Evolutionary conservation across 2,113 vertebrate genomes (phyloP).

Genomic region (Artemisiospiza belli): DNA sequence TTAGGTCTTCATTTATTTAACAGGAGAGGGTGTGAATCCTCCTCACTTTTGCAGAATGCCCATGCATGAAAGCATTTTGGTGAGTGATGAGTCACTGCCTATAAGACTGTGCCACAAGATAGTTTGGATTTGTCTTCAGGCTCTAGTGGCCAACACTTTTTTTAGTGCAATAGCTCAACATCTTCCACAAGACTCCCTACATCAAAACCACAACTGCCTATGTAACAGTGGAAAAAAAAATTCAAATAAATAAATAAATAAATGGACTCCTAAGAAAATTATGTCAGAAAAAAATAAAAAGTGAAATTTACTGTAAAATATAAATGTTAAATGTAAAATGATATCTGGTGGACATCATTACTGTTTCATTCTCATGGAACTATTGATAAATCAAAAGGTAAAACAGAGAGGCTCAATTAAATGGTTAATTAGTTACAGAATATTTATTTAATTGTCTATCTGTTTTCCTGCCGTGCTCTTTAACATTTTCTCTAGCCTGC

Average conservation of each 20-base stretch:
- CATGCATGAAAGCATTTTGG: background rate
- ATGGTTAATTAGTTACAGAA: conserved; percentile 27
- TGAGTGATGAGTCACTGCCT: conserved; percentile 20
- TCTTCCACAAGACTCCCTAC: background rate
- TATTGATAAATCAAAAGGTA: conserved; percentile 48
- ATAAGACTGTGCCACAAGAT: background rate
- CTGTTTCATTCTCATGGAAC: background rate
- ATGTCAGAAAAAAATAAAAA: background rate
- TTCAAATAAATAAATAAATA: background rate
- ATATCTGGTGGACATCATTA: background rate
- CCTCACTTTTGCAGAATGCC: background rate
- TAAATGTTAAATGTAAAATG: background rate
- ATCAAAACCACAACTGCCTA: background rate
- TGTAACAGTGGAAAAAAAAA: background rate
- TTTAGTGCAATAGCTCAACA: background rate
- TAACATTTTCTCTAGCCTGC: conserved; percentile 28
- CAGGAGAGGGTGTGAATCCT: conserved; percentile 12
- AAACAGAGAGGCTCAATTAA: conserved; percentile 41
- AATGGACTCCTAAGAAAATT: background rate
- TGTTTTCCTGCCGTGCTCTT: background rate
- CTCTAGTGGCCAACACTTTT: background rate
- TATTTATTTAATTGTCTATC: conserved; percentile 30
- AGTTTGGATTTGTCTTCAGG: background rate
- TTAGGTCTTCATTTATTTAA: background rate
- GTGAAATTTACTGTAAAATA: background rate